Evolutionary conservation across 37 sponge, comb jelly and placozoan genomes (phyloP), one percentile per base, ranked within the genome.

Genomic region (Beroe forskalii): DNA sequence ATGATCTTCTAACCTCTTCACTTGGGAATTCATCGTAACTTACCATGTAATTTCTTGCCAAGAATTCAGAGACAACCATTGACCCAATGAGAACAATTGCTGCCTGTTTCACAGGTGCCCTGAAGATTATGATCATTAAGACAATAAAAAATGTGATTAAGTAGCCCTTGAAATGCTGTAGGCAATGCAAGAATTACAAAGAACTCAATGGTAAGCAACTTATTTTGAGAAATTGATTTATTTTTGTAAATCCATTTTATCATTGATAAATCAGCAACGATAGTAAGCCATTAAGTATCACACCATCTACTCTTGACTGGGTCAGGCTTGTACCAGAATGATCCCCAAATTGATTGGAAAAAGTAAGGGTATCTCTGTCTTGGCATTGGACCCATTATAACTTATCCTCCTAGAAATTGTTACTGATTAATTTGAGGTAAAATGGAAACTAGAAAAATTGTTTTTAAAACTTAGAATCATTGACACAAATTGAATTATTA

Each of bases 361-460:
- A 80, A 80, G 48, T 38, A 80, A 41, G 86, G 86, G 28, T 42
- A 80, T 44, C 86, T 41, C 86, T 80, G 86, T 48, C 86, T 80
- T 80, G 86, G 86, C 86, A 80, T 80, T 3, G 86, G 86, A 1
- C 86, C 86, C 86, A 80, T 72, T 32, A n/a, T n/a, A n/a, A n/a
- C n/a, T n/a, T n/a, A n/a, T n/a, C n/a, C n/a, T n/a, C n/a, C n/a
- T n/a, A n/a, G n/a, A n/a, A n/a, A n/a, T n/a, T n/a, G n/a, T n/a
- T n/a, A n/a, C n/a, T n/a, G n/a, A n/a, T n/a, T n/a, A n/a, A n/a
- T n/a, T n/a, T n/a, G n/a, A n/a, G n/a, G n/a, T n/a, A n/a, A n/a
- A n/a, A n/a, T n/a, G n/a, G n/a, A n/a, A n/a, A n/a, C n/a, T n/a
- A n/a, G n/a, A n/a, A n/a, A n/a, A n/a, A n/a, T n/a, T n/a, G n/a